Percentiles rank a stretch among this genome's conserved stretches.
phyloP scores from a whole-genome alignment of 2,888 invertebrate species.

The Cantharis rufa region DNA sequence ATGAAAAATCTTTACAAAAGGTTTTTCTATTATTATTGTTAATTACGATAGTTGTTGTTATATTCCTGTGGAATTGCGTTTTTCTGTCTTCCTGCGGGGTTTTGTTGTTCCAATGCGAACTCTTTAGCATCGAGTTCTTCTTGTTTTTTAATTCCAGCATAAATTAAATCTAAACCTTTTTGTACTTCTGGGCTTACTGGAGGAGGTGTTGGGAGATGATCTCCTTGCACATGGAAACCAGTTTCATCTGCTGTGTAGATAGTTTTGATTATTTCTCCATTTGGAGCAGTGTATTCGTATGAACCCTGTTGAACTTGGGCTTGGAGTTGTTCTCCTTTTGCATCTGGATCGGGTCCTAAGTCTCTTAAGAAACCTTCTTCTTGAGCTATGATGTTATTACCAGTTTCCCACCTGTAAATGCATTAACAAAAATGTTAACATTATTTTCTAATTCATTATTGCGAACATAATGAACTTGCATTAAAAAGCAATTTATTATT shows the following conservation, averaged over 20 bases:
- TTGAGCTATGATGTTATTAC: conserved; percentile 78
- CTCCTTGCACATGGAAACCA: conserved; percentile 80
- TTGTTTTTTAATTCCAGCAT: conserved; percentile 75
- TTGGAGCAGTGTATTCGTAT: conserved; percentile 79
- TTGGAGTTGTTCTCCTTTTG: conserved; percentile 65
- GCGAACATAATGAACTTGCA: neutral
- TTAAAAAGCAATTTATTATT: neutral
- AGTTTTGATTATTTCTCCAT: conserved; percentile 74
- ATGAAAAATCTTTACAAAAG: neutral
- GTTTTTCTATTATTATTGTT: neutral
- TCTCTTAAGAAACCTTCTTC: conserved; percentile 77
- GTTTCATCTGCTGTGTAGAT: conserved; percentile 82
- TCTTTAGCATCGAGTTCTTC: conserved; percentile 53
- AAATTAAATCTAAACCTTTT: conserved; percentile 85
- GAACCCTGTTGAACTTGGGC: conserved; percentile 78
- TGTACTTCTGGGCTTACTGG: conserved; percentile 84
- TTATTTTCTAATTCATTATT: neutral
- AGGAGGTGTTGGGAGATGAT: conserved; percentile 83
- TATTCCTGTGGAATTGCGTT: neutral
- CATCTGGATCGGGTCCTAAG: conserved; percentile 54
- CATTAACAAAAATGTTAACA: neutral
- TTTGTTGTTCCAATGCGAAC: neutral
- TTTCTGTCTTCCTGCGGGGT: neutral
- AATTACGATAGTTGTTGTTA: neutral
- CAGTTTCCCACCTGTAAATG: conserved; percentile 74